Evolutionary conservation across 2,888 invertebrate species (phyloP).

Genomic region (Carterocephalus palaemon): DNA sequence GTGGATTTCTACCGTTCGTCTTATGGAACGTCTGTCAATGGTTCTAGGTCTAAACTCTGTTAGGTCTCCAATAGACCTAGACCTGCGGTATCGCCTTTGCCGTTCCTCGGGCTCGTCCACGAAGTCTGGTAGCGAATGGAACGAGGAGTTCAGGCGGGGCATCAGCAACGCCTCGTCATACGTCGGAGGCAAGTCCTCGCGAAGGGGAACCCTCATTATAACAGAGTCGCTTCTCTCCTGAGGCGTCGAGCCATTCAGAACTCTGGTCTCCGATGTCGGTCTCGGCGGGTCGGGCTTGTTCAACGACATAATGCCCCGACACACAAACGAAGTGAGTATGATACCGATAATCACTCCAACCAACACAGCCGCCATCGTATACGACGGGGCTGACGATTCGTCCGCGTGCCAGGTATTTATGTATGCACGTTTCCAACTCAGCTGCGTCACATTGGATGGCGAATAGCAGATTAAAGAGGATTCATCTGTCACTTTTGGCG

Average conservation of each 20-base stretch:
- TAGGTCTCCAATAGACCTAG: constrained; percentile 70
- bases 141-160: constrained; percentile 82
- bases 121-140: constrained; percentile 76
- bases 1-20: constrained; percentile 60
- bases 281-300: constrained; percentile 55
- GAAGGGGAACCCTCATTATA: constrained; percentile 55
- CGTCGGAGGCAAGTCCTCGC: constrained; percentile 80
- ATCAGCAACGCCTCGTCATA: constrained; percentile 88
- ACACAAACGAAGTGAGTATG: constrained; percentile 77
- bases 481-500: constrained; percentile 65
- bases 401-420: constrained; percentile 79
- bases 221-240: constrained; percentile 53
- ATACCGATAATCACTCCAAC: constrained; percentile 76
- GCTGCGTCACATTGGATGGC: constrained; percentile 81
- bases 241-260: constrained; percentile 46
- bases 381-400: constrained; percentile 57
- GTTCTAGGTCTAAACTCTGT: constrained; percentile 56
- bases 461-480: constrained; percentile 81
- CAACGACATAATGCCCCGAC: constrained; percentile 69
- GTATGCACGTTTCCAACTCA: constrained; percentile 85
- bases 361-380: constrained; percentile 76
- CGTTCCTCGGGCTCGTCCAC: constrained; percentile 49
- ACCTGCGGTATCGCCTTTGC: constrained; percentile 51
- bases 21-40: constrained; percentile 60
- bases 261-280: constrained; percentile 62